A percentile compares a stretch with the other conserved stretches of the same genome.
Evolutionary conservation across 2,888 invertebrate genomes (phyloP).

Genomic region (Lomographa bimaculata): DNA sequence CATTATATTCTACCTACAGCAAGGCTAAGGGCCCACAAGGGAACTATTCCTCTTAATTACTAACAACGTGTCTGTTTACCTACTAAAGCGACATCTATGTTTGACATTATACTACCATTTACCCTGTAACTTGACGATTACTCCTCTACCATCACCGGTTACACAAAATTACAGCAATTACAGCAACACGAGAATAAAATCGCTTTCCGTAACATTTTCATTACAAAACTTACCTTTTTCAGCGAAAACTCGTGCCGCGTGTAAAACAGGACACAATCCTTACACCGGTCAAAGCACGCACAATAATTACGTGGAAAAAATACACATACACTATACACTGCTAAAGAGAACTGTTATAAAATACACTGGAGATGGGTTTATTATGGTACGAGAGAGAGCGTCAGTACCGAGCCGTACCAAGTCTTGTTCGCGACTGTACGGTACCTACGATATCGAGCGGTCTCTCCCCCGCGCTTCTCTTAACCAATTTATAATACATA

Average conservation of each 20-base stretch:
- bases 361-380: conserved; percentile 11
- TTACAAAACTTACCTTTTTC: conserved; percentile 28
- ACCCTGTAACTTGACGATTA: too few species aligned
- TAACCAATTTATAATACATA: conserved; percentile 84
- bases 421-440: conserved; percentile 63
- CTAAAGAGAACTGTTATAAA: neutral
- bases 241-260: conserved; percentile 17
- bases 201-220: conserved; percentile 3
- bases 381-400: conserved; percentile 3
- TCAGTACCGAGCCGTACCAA: conserved; percentile 9
- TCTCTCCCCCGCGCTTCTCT: conserved; percentile 71
- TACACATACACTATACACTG: conserved; percentile 19
- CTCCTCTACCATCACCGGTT: too few species aligned
- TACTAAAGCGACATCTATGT: conserved; percentile 13
- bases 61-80: conserved; percentile 17
- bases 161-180: conserved; percentile 1
- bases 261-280: conserved; percentile 31
- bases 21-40: conserved; percentile 1
- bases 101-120: too few species aligned
- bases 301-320: conserved; percentile 4
- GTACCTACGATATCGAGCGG: conserved; percentile 79
- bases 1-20: too few species aligned
- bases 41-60: conserved; percentile 1
- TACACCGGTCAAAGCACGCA: conserved; percentile 18
- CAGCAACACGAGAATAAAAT: neutral